A percentile compares a stretch with the other conserved stretches of the same genome.
These are phyloP conservation scores for Pomatorhinus ruficollis DNA, from an alignment of 2,113 vertebrate species.

Conservation along the genomic window DNA sequence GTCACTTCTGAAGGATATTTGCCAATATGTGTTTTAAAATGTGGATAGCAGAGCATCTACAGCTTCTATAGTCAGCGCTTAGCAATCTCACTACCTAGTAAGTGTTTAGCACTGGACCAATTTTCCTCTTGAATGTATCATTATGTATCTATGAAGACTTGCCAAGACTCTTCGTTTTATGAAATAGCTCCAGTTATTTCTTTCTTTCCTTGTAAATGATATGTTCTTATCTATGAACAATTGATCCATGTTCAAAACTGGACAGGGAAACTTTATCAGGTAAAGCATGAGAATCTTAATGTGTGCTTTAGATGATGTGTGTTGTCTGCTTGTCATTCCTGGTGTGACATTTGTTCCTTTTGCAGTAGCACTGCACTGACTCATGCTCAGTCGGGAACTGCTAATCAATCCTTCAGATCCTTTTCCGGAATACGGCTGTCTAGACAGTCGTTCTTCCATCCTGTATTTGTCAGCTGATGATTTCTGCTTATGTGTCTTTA, in stretches of 20 bases:
- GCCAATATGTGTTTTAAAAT: background rate
- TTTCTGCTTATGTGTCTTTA: background rate
- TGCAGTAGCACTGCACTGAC: background rate
- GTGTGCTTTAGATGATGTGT: background rate
- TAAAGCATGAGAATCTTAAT: background rate
- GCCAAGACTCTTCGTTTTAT: background rate
- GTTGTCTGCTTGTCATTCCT: background rate
- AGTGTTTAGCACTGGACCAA: background rate
- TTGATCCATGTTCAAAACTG: background rate
- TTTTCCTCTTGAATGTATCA: background rate
- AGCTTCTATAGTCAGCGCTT: background rate
- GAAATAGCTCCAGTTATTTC: background rate
- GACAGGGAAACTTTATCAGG: background rate
- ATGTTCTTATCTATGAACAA: background rate
- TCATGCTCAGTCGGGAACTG: background rate
- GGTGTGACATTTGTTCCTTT: background rate
- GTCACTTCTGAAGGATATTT: background rate
- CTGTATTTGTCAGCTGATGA: background rate
- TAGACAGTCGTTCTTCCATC: background rate
- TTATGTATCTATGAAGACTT: background rate
- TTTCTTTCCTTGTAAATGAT: background rate
- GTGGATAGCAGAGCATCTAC: background rate
- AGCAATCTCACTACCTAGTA: background rate
- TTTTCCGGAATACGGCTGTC: background rate
- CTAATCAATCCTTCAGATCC: conserved; percentile 3